Base-by-base conservation (phyloP, 2,888 invertebrate species). In the Ochlodes sylvanus region DNA sequence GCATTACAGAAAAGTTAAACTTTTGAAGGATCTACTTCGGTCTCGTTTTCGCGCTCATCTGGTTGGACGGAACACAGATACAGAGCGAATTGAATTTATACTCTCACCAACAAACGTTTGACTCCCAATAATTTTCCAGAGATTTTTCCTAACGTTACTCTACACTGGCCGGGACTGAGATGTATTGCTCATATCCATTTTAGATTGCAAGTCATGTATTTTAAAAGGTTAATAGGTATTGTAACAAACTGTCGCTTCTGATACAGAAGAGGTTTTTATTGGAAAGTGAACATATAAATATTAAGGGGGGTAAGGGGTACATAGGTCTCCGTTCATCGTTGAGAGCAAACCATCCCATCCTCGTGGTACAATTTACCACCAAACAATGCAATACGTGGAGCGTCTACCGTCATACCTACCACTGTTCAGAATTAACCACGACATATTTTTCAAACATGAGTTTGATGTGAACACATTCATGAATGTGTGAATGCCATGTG, bases 61-160 rank as follows among this genome's bases (percentile, higher is more conserved):
- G 89, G 88, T 90, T 90, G 90, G 90, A 84, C 76, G 81, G 80
- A 86, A 87, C 84, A 83, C 75, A 86, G 86, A 90, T 87, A 89
- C 89, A 87, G 88, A 82, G 89, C 87, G 89, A 92, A 91, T 92
- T 91, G 85, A 90, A 92, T 92, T 89, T 89, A 81, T 82, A 77
- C 87, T 76, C 77, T 76, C 77, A 90, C 88, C 76, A 78, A 73
- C 75, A 75, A 71, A 76, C 73, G 72, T 72, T 81, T 83, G 78
- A 78, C 79, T 80, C 71, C 77, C 77, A 81, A 71, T 71, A 75
- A 70, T 78, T 79, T 76, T 73, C 73, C 72, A 74, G 76, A 75
- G 75, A 74, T 78, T 79, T 81, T 84, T 77, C 73, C 68, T 66
- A 81, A 74, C 82, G 80, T 70, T 74, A 73, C 77, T 47, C 32